A percentile compares a stretch with the other conserved stretches of the same genome.
Conservation (phyloP, 2,113 vertebrate genomes). For the Rhizomys pruinosus region DNA sequence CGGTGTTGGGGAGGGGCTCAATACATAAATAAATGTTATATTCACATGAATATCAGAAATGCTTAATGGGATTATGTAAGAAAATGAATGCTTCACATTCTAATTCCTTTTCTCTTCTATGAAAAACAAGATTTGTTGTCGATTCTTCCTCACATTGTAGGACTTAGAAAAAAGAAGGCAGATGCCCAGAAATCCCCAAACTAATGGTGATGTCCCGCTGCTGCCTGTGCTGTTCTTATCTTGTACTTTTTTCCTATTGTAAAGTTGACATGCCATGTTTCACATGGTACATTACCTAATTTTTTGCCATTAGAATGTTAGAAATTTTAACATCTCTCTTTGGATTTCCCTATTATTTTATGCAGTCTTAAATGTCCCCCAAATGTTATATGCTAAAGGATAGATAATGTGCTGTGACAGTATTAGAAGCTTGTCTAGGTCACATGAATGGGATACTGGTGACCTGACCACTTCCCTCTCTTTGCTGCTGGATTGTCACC, state of each 20-base stretch:
- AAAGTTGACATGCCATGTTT: neutral
- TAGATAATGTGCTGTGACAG: neutral
- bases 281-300: neutral
- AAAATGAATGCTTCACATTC: neutral
- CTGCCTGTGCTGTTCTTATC: neutral
- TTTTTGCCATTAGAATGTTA: neutral
- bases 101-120: neutral
- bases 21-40: fast-evolving
- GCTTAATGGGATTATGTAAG: neutral
- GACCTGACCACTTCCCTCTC: fast-evolving
- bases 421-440: neutral
- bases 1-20: no score
- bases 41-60: neutral
- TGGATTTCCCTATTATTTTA: neutral
- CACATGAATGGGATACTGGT: no score
- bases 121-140: neutral
- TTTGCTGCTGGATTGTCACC: neutral
- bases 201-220: neutral
- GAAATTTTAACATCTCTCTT: neutral
- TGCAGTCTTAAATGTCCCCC: neutral
- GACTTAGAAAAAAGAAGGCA: neutral
- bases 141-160: neutral
- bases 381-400: neutral
- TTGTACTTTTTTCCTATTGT: neutral
- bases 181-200: neutral